Conservation (phyloP, 2,888 invertebrate species). For the Gryllus longicercus region DNA sequence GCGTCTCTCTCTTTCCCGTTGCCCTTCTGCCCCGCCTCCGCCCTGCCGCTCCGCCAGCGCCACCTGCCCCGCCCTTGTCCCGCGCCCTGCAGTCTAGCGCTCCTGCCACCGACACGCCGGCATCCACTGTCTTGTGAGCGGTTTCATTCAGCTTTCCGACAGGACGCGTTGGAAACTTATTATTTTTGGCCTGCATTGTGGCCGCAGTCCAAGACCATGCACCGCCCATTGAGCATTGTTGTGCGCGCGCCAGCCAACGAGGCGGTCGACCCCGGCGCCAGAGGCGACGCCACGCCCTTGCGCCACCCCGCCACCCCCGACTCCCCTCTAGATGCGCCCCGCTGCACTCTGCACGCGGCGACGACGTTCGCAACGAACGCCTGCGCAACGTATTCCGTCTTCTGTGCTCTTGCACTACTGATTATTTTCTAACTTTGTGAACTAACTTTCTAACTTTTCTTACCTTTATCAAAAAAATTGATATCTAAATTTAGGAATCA, state of each 20-base stretch:
- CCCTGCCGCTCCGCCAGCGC: no score
- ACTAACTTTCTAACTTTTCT: no score
- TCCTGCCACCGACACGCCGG: neutral
- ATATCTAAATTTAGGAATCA: no score
- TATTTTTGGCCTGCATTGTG: slow-evolving; percentile 17
- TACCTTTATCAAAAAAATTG: no score
- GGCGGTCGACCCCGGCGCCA: neutral
- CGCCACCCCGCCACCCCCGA: neutral
- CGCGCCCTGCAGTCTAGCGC: neutral
- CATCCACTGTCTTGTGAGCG: neutral
- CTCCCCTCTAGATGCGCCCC: neutral
- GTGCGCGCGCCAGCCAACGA: neutral
- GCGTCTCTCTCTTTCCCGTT: no score
- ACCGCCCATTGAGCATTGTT: slow-evolving; percentile 17
- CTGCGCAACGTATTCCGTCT: no score
- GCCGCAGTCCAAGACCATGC: neutral
- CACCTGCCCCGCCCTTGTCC: no score
- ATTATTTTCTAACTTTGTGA: no score
- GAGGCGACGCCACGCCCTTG: no score
- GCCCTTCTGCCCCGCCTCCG: no score
- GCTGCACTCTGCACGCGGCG: neutral
- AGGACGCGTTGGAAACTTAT: neutral
- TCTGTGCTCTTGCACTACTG: no score
- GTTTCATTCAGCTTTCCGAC: neutral
- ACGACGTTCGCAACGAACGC: no score